A percentile compares a stretch with the other conserved stretches of the same genome.
These are phyloP conservation scores for Drosophila lutescens DNA, from an alignment of 2,888 invertebrate species.

Conservation along the genomic window DNA sequence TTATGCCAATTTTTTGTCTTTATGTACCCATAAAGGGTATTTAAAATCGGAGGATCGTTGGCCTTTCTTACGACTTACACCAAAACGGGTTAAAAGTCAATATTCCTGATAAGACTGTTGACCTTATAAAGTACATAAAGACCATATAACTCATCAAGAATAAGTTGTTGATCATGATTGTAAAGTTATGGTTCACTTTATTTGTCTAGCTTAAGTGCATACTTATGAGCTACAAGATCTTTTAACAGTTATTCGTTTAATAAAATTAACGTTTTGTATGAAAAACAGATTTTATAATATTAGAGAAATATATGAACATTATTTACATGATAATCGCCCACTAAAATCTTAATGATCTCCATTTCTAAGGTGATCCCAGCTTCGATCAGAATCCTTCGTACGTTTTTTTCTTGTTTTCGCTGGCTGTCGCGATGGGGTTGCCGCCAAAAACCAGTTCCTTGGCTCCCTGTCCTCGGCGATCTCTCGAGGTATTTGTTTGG, in stretches of 20 bases:
- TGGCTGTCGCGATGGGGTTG: constrained; percentile 37
- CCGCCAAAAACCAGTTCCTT: constrained; percentile 62
- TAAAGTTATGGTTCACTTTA: too few relatives aligned
- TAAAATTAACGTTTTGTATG: too few relatives aligned
- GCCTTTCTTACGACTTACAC: background rate
- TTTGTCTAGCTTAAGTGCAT: background rate
- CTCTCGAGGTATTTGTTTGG: constrained; percentile 70
- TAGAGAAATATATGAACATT: too few relatives aligned
- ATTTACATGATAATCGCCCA: too few relatives aligned
- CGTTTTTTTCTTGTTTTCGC: constrained; percentile 22
- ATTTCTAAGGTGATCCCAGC: constrained; percentile 5
- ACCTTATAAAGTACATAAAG: too few relatives aligned
- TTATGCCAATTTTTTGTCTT: constrained; percentile 60
- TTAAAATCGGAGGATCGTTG: background rate
- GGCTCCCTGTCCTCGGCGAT: constrained; percentile 52
- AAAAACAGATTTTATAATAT: too few relatives aligned
- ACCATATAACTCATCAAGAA: too few relatives aligned
- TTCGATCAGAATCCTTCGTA: background rate
- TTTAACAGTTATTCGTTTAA: too few relatives aligned
- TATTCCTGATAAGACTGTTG: background rate
- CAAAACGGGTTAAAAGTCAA: background rate
- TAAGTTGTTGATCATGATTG: too few relatives aligned
- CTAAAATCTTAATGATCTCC: background rate
- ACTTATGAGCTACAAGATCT: too few relatives aligned
- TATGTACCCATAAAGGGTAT: background rate